These are phyloP conservation scores for Catostylus mosaicus DNA, from an alignment of 30 jellyfish, hydroid and myxozoan genomes.

Conservation along the genomic window DNA sequence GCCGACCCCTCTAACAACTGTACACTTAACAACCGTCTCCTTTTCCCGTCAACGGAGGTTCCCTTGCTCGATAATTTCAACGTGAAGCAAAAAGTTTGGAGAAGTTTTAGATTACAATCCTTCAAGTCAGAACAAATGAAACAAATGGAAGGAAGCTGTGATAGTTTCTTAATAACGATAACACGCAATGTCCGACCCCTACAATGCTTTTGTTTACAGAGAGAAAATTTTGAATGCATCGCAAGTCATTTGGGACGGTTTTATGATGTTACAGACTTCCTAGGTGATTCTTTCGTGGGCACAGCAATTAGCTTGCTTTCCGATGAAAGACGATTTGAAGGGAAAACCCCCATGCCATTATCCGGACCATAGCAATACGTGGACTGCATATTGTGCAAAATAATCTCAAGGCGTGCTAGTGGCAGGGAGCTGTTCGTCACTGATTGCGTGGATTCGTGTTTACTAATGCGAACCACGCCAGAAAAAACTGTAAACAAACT, in stretches of 20 bases:
- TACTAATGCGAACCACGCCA: background rate
- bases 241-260: no score
- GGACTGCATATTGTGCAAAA: background rate
- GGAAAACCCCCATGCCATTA: conserved; percentile 19
- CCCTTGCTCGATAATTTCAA: no score
- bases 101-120: no score
- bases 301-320: no score
- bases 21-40: no score
- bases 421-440: background rate
- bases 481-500: background rate
- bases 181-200: conserved; percentile 5
- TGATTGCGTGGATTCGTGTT: background rate
- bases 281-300: background rate
- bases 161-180: no score
- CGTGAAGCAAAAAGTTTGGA: no score
- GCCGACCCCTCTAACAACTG: no score
- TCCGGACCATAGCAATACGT: conserved; percentile 15
- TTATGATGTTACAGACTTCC: conserved; percentile 5
- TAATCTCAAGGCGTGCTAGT: background rate
- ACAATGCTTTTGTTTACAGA: background rate
- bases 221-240: background rate
- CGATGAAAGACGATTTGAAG: background rate
- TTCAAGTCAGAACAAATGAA: no score
- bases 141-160: background rate
- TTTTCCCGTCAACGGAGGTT: no score